Percentiles rank a stretch among this genome's conserved stretches.
These are phyloP conservation scores for Trachelus stipa DNA, from an alignment of 2,888 invertebrate species.

Conservation along the genomic window DNA sequence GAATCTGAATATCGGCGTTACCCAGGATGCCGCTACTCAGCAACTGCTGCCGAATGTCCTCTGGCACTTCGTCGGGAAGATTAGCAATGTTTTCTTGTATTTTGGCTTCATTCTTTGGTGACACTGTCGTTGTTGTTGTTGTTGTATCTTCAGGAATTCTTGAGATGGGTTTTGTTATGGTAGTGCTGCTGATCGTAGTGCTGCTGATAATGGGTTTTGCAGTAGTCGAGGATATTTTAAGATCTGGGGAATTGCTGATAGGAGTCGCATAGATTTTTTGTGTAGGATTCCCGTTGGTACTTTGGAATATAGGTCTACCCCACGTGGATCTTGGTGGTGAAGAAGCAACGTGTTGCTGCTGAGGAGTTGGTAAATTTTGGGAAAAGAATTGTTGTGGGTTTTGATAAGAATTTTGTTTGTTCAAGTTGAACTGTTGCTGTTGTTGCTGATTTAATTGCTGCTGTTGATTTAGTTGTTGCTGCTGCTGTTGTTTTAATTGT, in stretches of 20 bases:
- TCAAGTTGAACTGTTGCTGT: conserved; percentile 39
- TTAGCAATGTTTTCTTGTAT: conserved; percentile 65
- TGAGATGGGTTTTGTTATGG: conserved; percentile 69
- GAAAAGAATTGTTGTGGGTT: conserved; percentile 56
- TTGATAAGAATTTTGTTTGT: conserved; percentile 52
- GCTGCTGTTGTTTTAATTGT: conserved; percentile 39
- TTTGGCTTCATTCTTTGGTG: conserved; percentile 70
- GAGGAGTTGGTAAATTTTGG: conserved; percentile 47
- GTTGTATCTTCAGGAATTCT: conserved; percentile 66
- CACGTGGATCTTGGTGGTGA: conserved; percentile 49
- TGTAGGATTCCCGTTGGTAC: conserved; percentile 31
- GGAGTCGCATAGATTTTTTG: conserved; percentile 62
- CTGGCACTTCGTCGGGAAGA: conserved; percentile 89
- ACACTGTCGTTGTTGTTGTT: conserved; percentile 62
- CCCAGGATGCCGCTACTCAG: conserved; percentile 87
- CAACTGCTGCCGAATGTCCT: conserved; percentile 84
- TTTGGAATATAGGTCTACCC: conserved; percentile 50
- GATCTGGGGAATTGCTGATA: conserved; percentile 45
- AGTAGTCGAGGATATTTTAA: conserved; percentile 55
- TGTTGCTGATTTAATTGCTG: conserved; percentile 55
- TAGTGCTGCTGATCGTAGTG: conserved; percentile 69
- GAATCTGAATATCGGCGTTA: conserved; percentile 87
- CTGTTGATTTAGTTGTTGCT: conserved; percentile 54
- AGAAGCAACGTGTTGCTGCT: conserved; percentile 38
- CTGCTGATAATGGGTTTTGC: conserved; percentile 63